Base-by-base conservation (phyloP, 2,113 vertebrate genomes). In the Caretta caretta region DNA sequence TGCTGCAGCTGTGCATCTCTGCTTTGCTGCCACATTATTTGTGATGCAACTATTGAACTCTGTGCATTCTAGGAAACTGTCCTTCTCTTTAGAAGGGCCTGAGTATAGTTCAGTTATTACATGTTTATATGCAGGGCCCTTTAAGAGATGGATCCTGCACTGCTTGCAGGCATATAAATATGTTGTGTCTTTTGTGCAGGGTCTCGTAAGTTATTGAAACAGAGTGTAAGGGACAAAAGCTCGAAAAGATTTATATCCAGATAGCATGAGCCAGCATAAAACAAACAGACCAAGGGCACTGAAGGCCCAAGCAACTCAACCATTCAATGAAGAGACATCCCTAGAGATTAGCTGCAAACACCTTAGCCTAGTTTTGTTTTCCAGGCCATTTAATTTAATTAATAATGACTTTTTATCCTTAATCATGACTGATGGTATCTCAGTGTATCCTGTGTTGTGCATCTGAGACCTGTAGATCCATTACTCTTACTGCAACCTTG, bases 321-420 rank as follows among this genome's bases (percentile, higher is more conserved):
- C 54, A 79, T 59, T 35, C 59, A 46, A 57, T 59, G 17, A 50
- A 54, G 65, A 57, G 79, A 65, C 6, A 56, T 95, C 84, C 83
- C 9, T 76, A 78, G n/a, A 51, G 4, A 25, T 53, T 84, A 92
- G 20, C 75, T 95, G 78, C 84, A 83, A 94, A 94, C 53, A 94
- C 24, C 48, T 54, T 87, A 69, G 24, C 65, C 93, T 93, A 50
- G 76, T 80, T 96, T 97, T 93, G 84, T 85, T 95, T 96, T 91
- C 78, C 86, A 90, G 84, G 5, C 69, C 48, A 86, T 96, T 95
- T 88, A 83, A 54, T 88, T 89, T 89, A 94, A 93, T 56, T 56
- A 95, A 90, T 87, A 91, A 92, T 84, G 38, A 90, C 25, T 91
- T 94, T 94, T 96, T 78, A 84, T 46, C 50, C 29, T 19, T 93